Evolutionary conservation across 2,797 vertebrate species (phyloP), one percentile per base, ranked within the genome.

Genomic region (Dermochelys coriacea): DNA sequence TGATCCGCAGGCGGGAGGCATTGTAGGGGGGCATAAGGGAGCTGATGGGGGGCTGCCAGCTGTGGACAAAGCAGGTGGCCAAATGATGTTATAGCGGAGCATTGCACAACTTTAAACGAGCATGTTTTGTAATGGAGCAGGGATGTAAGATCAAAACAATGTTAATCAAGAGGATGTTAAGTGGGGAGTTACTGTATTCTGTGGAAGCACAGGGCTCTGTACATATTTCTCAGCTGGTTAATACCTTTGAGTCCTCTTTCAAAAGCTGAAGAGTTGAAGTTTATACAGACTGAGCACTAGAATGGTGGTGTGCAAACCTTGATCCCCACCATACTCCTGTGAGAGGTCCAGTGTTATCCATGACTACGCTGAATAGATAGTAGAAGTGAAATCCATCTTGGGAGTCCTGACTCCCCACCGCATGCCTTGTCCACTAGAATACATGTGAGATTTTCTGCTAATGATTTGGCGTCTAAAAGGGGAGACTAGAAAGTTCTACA

Each of bases 321-420:
- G 4, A 4, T 31, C 74, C 23, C 29, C 37, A 6, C 14, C 1
- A 29, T 45, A 45, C 57, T 52, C 27, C 80, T 29, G 12, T 15
- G 2, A 5, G 68, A 50, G 83, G 71, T 10, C 50, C 50, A 0
- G 23, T 18, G n/a, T 0, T 8, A 45, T 49, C 12, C 4, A 0
- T 37, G 25, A 45, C 74, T 19, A 3, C 1, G 11, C 45, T 77
- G 2, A 4, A 34, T 15, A 27, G 52, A n/a, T 78, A 68, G 41
- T 8, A 11, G 79, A 51, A 47, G 51, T 41, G 52, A 50, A 61
- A n/a, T 21, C 57, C 23, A n/a, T 6, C 50, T 12, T 34, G 4
- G 59, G 52, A 4, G 57, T 71, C 49, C 50, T 11, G 0, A 1
- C 19, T 45, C 55, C 71, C n/a, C 12, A 23, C 2, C 27, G 47